Evolutionary conservation across 2,113 vertebrate genomes (phyloP), one percentile per base, ranked within the genome.

Genomic region (Stigmatopora argus): DNA sequence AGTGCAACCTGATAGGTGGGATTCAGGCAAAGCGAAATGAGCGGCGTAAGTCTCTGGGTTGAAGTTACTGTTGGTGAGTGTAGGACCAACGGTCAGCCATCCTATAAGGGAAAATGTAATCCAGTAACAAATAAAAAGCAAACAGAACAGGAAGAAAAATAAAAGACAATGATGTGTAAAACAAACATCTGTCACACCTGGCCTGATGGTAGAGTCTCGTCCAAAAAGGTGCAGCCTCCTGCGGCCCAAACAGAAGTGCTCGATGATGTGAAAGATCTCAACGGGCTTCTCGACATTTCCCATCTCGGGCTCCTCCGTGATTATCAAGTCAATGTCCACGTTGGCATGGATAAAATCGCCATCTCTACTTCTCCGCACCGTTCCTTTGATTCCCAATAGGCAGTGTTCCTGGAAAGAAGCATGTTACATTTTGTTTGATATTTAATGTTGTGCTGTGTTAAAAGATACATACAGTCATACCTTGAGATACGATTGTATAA

Each of bases 281-380:
- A 98, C 96, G 0, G 97, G 96, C 59, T 98, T 99, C 85, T 99
- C 97, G 31, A 97, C 96, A 66, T 99, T 98, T 62, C 96, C 96
- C 46, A 98, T 97, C 79, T 99, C 96, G 0, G 96, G 96, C 82
- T 98, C 97, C 71, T 99, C 96, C 0, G 96, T 98, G 76, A 99
- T 99, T 75, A 99, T 98, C 31, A 98, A 89, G 85, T 99, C 97
- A 61, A 99, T 99, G 76, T 99, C 97, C 1, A 99, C 96, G 2
- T 99, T 98, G 26, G 96, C 95, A 12, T 99, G 96, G 80, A 99
- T 99, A 85, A 99, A 98, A 82, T 99, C 96, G 0, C 97, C 97
- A 0, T 99, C 96, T 0, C 93, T 96, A 70, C 96, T 98, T 64
- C 97, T 90, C 5, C 95, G 92, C 48, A 98, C 96, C 0, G 95